Evolutionary conservation across 2,888 invertebrate species (phyloP).

Genomic region (Eurytoma adleriae): DNA sequence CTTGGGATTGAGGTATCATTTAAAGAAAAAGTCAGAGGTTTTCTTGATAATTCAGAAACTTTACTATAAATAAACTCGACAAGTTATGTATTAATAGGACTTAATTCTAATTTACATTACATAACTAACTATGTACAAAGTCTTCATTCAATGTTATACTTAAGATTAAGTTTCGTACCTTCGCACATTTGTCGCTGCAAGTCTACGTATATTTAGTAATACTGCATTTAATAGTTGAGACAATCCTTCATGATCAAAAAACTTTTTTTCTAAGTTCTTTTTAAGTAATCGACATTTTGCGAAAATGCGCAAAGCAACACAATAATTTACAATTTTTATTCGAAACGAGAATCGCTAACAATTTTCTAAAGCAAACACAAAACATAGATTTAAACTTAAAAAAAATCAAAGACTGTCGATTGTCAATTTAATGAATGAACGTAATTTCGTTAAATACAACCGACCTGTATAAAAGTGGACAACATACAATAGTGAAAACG

Average conservation of each 20-base stretch:
- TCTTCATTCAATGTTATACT: slow-evolving; percentile 64
- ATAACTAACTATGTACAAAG: slow-evolving; percentile 72
- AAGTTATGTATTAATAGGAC: slow-evolving; percentile 69
- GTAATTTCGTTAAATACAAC: slow-evolving; percentile 22
- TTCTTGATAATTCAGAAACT: slow-evolving; percentile 67
- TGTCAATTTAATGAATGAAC: not conserved
- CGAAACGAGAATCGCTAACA: slow-evolving; percentile 35
- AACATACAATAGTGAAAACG: slow-evolving; percentile 30
- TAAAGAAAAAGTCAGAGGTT: slow-evolving; percentile 43
- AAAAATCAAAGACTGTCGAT: slow-evolving; percentile 12
- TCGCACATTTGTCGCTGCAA: slow-evolving; percentile 60
- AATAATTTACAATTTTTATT: slow-evolving; percentile 41
- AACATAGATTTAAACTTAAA: slow-evolving; percentile 32
- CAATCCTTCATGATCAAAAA: slow-evolving; percentile 62
- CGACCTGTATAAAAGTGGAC: slow-evolving; percentile 25
- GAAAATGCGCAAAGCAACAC: slow-evolving; percentile 27
- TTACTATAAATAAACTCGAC: slow-evolving; percentile 74
- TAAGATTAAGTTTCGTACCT: slow-evolving; percentile 60
- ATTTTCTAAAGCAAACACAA: slow-evolving; percentile 38
- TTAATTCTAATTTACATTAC: slow-evolving; percentile 66
- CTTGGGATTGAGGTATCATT: not conserved
- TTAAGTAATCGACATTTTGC: slow-evolving; percentile 37
- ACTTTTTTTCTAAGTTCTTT: slow-evolving; percentile 42
- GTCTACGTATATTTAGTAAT: slow-evolving; percentile 74
- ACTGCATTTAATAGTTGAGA: slow-evolving; percentile 74